Percentiles rank a stretch among this genome's conserved stretches.
Conservation (phyloP, 2,113 vertebrate species). For the Choloepus hoffmanni region DNA sequence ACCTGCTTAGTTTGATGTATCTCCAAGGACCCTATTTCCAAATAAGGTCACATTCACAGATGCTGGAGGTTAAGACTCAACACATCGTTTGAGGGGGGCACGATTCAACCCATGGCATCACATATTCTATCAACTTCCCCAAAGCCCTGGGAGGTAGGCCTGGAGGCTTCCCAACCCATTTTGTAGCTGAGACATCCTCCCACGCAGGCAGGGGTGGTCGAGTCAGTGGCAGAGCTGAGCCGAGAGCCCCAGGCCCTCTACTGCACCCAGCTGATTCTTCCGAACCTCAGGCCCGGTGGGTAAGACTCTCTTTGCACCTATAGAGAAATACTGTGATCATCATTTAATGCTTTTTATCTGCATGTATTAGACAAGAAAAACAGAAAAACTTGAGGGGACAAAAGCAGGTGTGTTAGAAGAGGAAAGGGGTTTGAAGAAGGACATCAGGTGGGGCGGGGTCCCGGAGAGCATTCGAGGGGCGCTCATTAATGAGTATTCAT, state of each 20-base stretch:
- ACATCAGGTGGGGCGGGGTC: too few relatives aligned
- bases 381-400: background rate
- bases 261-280: background rate
- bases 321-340: background rate
- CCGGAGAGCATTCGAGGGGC: rapidly evolving
- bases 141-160: background rate
- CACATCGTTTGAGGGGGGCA: too few relatives aligned
- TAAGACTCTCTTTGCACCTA: background rate
- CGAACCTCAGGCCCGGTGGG: background rate
- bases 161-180: background rate
- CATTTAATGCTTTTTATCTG: background rate
- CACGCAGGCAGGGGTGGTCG: background rate
- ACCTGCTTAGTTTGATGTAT: too few relatives aligned
- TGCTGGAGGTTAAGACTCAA: too few relatives aligned
- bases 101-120: too few relatives aligned
- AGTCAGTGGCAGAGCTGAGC: background rate
- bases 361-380: background rate
- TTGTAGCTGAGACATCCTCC: background rate
- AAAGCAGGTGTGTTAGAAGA: background rate
- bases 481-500: background rate
- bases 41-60: too few relatives aligned
- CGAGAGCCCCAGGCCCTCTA: background rate
- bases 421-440: background rate
- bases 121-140: background rate
- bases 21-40: too few relatives aligned